Evolutionary conservation across 2,797 vertebrate genomes (phyloP).

Genomic region (Gadopsis bispinosus): DNA sequence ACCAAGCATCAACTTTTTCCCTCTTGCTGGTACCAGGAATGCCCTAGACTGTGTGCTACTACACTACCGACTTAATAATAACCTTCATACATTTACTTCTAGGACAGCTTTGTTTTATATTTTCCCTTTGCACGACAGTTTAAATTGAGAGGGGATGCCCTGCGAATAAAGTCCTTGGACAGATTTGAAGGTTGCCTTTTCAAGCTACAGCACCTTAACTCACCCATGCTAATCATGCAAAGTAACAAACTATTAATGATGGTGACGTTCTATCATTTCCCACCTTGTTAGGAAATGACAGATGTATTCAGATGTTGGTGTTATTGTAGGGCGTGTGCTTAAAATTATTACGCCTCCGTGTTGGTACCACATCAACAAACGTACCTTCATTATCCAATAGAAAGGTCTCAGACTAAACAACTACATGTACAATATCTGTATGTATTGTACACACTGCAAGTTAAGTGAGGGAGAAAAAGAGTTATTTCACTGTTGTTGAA

Average conservation of each 20-base stretch:
- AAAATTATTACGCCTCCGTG: slow-evolving; percentile 11
- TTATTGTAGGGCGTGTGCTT: slow-evolving; percentile 8
- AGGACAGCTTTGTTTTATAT: neutral
- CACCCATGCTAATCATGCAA: neutral
- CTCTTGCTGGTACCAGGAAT: slow-evolving; percentile 15
- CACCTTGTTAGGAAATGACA: slow-evolving; percentile 25
- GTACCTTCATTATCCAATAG: slow-evolving; percentile 29
- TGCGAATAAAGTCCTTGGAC: neutral
- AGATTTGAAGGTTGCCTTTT: slow-evolving; percentile 1
- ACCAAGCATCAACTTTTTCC: slow-evolving; percentile 24
- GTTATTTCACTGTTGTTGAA: neutral
- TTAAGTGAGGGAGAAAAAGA: neutral
- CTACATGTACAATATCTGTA: slow-evolving; percentile 7
- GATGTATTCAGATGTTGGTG: slow-evolving; percentile 16
- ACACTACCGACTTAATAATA: neutral
- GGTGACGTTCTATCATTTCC: slow-evolving; percentile 7
- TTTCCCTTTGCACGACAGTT: neutral
- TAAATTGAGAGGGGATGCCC: neutral
- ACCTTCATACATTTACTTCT: slow-evolving; percentile 6
- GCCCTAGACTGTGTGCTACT: neutral
- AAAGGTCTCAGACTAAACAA: slow-evolving; percentile 12
- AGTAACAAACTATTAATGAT: neutral
- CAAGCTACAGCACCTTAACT: neutral
- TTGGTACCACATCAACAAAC: neutral
- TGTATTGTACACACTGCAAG: neutral